phyloP scores from a whole-genome alignment of 2,888 invertebrate species.

The Hofmannophila pseudospretella region DNA sequence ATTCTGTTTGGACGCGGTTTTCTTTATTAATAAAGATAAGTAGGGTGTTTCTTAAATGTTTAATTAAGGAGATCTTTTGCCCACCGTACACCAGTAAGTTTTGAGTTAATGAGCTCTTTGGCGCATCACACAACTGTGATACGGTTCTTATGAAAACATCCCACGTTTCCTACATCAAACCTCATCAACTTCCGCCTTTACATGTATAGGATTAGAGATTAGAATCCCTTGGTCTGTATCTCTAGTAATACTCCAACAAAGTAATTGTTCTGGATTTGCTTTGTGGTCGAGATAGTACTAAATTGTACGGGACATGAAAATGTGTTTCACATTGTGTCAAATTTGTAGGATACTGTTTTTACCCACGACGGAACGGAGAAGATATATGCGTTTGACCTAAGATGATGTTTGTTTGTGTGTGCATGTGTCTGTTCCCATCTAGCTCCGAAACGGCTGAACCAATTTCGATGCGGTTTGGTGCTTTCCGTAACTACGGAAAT shows the following conservation, averaged over 20 bases:
- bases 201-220: neutral
- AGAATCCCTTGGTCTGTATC: neutral
- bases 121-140: conserved; percentile 6
- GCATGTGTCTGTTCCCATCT: no score
- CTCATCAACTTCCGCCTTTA: neutral
- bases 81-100: conserved; percentile 2
- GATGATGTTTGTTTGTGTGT: no score
- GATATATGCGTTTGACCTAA: no score
- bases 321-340: neutral
- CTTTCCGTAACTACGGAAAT: no score
- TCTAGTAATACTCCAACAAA: neutral
- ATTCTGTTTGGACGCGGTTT: no score
- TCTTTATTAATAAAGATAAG: no score
- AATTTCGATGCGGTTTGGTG: no score
- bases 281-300: neutral
- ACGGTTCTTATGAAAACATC: conserved; percentile 4
- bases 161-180: neutral
- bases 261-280: neutral
- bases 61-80: no score
- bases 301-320: neutral
- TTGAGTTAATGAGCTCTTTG: conserved; percentile 12
- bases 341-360: no score
- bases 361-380: no score
- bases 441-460: no score
- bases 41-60: no score